Percentiles rank a stretch among this genome's conserved stretches.
These are phyloP conservation scores for Manis javanica DNA, from an alignment of 2,797 vertebrate species.

Conservation along the genomic window DNA sequence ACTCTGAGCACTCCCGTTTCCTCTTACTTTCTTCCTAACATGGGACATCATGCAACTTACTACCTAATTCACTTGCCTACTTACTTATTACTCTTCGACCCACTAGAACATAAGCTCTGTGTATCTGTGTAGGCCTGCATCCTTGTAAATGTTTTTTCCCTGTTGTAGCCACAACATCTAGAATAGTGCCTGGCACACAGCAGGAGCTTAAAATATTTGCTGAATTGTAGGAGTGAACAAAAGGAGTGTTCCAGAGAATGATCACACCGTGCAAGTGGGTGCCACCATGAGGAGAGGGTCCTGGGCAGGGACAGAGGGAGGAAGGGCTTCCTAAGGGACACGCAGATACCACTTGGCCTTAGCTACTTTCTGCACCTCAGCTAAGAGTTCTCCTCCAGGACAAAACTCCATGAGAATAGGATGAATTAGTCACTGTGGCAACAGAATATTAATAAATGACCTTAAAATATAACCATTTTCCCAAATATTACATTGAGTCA, in stretches of 20 bases:
- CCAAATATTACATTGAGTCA: not conserved
- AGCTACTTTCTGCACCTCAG: not conserved
- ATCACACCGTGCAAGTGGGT: not conserved
- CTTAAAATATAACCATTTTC: not conserved
- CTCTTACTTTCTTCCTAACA: not conserved
- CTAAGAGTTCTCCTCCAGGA: not conserved
- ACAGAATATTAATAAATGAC: not conserved
- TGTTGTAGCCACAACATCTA: not conserved
- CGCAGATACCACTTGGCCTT: not conserved
- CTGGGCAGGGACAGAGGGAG: not conserved
- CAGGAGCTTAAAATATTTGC: not conserved
- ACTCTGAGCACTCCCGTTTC: too few relatives aligned
- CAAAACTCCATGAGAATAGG: not conserved
- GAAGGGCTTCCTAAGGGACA: not conserved
- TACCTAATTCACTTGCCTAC: not conserved
- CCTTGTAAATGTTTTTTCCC: not conserved
- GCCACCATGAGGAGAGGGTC: not conserved
- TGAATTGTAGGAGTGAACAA: not conserved
- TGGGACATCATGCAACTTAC: not conserved
- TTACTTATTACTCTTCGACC: not conserved
- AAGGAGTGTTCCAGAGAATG: not conserved
- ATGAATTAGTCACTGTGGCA: not conserved
- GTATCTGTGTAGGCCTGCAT: not conserved
- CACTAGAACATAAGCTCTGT: not conserved
- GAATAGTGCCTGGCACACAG: not conserved